These are phyloP conservation scores for Phalacrocorax brasilianus DNA, from an alignment of 2,113 vertebrate genomes.

Conservation along the genomic window DNA sequence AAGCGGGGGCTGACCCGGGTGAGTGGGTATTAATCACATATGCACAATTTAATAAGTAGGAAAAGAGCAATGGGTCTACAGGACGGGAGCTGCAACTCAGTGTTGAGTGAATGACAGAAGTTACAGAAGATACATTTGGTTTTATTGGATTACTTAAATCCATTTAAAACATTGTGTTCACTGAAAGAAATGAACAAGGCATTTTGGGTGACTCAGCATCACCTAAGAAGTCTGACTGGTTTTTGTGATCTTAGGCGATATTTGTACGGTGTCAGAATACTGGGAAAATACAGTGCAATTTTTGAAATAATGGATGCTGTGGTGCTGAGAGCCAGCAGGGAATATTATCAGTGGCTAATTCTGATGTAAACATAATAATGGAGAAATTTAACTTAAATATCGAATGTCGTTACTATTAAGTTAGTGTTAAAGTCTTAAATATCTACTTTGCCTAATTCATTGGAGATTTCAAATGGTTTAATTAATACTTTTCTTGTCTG, in stretches of 20 bases:
- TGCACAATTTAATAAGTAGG: not conserved
- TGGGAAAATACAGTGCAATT: not conserved
- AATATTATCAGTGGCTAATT: not conserved
- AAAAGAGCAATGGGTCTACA: not conserved
- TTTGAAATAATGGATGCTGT: not conserved
- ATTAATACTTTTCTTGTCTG: slow-evolving; percentile 32
- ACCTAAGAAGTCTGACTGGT: not conserved
- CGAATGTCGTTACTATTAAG: slow-evolving; percentile 1
- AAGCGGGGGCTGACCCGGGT: not conserved
- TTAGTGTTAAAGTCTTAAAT: not conserved
- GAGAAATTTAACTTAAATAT: slow-evolving; percentile 18
- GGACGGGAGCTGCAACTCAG: not conserved
- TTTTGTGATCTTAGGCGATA: not conserved
- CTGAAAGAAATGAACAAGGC: not conserved
- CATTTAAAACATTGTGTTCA: not conserved
- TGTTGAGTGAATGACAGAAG: not conserved
- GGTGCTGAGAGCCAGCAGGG: not conserved
- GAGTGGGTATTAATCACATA: not conserved
- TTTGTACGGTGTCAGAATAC: not conserved
- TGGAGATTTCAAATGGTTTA: not conserved
- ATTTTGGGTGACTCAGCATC: not conserved
- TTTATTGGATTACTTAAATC: not conserved
- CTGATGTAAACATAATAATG: not conserved
- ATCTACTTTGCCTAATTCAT: not conserved
- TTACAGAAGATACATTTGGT: not conserved